phyloP scores from a whole-genome alignment of 2,888 invertebrate species.

The Hydroisotoma schaefferi region DNA sequence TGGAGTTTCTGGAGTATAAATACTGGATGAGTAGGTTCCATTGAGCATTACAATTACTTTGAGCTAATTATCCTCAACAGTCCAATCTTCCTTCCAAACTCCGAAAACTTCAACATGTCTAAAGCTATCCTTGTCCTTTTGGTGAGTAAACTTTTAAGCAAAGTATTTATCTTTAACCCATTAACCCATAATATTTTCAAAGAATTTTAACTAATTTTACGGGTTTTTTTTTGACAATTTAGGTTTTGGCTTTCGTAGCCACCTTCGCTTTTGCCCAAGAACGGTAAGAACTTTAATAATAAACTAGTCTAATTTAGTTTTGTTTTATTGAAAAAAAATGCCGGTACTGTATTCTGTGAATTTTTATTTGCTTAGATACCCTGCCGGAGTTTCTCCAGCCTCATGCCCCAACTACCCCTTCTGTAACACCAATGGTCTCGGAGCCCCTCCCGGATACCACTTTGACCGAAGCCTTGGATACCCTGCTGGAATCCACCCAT shows the following conservation, averaged over 20 bases:
- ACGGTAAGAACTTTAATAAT: conserved; percentile 23
- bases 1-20: not conserved
- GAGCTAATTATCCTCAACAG: not conserved
- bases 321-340: no score
- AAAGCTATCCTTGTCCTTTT: conserved; percentile 31
- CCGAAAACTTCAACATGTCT: conserved; percentile 18
- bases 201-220: conserved; percentile 5
- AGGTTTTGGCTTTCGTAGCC: conserved; percentile 42
- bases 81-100: not conserved
- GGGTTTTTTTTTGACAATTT: conserved; percentile 9
- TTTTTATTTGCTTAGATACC: not conserved
- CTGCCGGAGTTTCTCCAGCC: conserved; percentile 33
- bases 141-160: conserved; percentile 14
- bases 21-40: not conserved
- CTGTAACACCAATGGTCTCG: conserved; percentile 34
- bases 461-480: conserved; percentile 44
- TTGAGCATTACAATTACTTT: not conserved
- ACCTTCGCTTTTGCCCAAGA: conserved; percentile 36
- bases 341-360: no score
- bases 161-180: not conserved
- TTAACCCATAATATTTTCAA: conserved; percentile 1
- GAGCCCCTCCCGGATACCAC: conserved; percentile 40
- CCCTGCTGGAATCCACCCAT: conserved; percentile 53
- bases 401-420: conserved; percentile 42
- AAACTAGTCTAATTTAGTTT: not conserved